A percentile compares a stretch with the other conserved stretches of the same genome.
phyloP scores from a whole-genome alignment of 2,113 vertebrate genomes.

The Sula dactylatra region DNA sequence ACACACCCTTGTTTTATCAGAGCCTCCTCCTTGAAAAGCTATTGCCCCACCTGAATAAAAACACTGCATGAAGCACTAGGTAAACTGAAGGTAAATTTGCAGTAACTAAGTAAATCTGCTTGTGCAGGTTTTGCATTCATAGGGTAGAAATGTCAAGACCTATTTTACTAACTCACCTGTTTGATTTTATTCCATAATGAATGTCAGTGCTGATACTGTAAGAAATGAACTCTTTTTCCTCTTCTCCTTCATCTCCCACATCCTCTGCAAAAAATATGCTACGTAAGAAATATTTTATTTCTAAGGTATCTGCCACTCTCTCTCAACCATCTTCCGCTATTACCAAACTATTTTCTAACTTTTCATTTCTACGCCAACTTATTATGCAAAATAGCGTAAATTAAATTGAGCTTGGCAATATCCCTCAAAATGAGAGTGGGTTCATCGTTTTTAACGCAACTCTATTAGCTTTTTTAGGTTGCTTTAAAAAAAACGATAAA shows the following conservation, averaged over 20 bases:
- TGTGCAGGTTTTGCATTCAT: neutral
- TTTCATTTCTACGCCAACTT: neutral
- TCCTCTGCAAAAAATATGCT: constrained; percentile 82
- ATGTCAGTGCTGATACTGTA: constrained; percentile 95
- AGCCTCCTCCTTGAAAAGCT: neutral
- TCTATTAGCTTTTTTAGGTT: neutral
- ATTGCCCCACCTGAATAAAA: neutral
- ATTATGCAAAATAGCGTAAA: neutral
- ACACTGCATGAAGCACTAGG: neutral
- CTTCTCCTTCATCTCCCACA: constrained; percentile 97
- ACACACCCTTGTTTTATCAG: neutral
- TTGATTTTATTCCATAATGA: constrained; percentile 96
- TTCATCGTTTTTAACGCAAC: neutral
- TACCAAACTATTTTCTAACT: neutral
- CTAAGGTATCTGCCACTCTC: neutral
- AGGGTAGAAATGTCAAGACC: neutral
- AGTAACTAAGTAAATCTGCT: neutral
- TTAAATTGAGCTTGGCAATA: neutral
- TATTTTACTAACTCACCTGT: constrained; percentile 80
- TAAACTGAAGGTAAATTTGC: neutral
- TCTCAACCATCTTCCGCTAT: neutral
- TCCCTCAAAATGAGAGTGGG: neutral
- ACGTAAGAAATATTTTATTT: neutral
- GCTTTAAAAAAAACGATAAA: neutral
- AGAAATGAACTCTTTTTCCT: constrained; percentile 94